Evolutionary conservation across 1,140 invertebrate species (phyloP).

Genomic region (Gonioctena quinquepunctata): DNA sequence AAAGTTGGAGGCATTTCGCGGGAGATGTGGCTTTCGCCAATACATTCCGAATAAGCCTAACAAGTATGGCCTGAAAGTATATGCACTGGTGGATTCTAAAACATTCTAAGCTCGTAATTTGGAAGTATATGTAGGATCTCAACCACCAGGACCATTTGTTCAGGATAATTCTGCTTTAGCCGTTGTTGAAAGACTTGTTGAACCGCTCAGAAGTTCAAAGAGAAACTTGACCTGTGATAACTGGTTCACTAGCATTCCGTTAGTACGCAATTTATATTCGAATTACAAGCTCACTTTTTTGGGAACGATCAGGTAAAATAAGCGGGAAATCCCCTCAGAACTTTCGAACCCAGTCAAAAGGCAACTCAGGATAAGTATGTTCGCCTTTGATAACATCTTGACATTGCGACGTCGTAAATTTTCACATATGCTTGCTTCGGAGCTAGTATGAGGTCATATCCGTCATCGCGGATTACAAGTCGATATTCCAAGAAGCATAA

Average conservation of each 20-base stretch:
- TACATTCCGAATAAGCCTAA: slow-evolving; percentile 11
- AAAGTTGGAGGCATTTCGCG: slow-evolving; percentile 8
- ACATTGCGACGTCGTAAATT: neutral
- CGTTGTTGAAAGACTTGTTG: neutral
- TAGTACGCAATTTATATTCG: neutral
- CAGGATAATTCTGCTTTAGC: neutral
- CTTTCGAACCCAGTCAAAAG: neutral
- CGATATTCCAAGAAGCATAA: too few species aligned
- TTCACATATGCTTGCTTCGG: neutral
- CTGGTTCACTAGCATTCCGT: neutral
- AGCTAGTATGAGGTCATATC: neutral
- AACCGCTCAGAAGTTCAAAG: neutral
- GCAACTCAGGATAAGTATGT: neutral
- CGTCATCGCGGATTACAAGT: too few species aligned
- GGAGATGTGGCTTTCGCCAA: slow-evolving; percentile 6
- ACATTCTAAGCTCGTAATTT: slow-evolving; percentile 8
- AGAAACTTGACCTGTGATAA: slow-evolving; percentile 1
- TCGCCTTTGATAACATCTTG: neutral
- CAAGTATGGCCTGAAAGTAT: slow-evolving; percentile 21
- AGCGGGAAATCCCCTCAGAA: neutral
- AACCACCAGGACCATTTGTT: neutral
- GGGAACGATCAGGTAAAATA: neutral
- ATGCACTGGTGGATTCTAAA: slow-evolving; percentile 2
- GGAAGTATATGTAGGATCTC: slow-evolving; percentile 11
- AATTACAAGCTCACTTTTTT: neutral